A percentile compares a stretch with the other conserved stretches of the same genome.
These are phyloP conservation scores for Holothuria scabra DNA, from an alignment of 53 echinoderm and acorn worm species.

Conservation along the genomic window DNA sequence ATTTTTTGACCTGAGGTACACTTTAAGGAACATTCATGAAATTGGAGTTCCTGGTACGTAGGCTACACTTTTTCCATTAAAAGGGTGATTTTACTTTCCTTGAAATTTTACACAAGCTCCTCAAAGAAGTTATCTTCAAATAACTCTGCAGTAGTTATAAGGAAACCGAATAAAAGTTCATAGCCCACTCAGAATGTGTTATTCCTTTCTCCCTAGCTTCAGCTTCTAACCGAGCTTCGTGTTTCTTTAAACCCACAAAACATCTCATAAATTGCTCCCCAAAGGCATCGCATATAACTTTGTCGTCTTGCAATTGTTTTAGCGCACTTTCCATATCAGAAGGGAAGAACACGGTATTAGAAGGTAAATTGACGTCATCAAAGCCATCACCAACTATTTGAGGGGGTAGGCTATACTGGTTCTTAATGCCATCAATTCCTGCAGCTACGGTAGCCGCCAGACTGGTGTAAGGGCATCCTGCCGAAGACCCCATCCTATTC, in stretches of 20 bases:
- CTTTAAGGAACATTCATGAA: too few species aligned
- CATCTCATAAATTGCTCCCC: conserved; percentile 67
- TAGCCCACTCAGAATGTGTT: conserved; percentile 40
- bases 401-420: conserved; percentile 44
- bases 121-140: too few species aligned
- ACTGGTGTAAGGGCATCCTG: too few species aligned
- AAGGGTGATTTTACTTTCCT: too few species aligned
- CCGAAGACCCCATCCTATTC: conserved; percentile 67
- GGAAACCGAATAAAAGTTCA: conserved; percentile 44
- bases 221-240: conserved; percentile 36
- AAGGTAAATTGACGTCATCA: conserved; percentile 31
- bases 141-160: too few species aligned
- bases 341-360: conserved; percentile 43
- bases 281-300: conserved; percentile 50
- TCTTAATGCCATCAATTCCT: too few species aligned
- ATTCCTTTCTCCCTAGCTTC: conserved; percentile 40
- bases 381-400: conserved; percentile 29
- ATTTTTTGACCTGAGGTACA: too few species aligned
- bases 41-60: too few species aligned
- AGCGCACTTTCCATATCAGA: conserved; percentile 56
- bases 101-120: too few species aligned
- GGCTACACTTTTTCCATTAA: too few species aligned
- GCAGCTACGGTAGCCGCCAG: too few species aligned
- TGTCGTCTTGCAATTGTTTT: conserved; percentile 34
- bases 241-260: conserved; percentile 53